Conservation (phyloP, 2,888 invertebrate genomes). For the Orchesella flavescens region DNA sequence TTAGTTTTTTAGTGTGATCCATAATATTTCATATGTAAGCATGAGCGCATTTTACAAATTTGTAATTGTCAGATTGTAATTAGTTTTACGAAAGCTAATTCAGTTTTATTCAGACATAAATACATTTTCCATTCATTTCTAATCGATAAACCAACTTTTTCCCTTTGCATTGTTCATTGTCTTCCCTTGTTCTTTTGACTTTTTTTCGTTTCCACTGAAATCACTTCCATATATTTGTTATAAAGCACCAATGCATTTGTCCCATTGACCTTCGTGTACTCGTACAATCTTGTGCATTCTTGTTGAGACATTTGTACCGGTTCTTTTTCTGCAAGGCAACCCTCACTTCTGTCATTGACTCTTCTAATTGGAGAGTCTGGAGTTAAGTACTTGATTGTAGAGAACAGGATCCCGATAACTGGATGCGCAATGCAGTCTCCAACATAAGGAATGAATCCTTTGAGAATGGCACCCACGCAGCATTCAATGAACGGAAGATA, state of each 20-base stretch:
- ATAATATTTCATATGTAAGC: too few relatives aligned
- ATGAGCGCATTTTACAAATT: too few relatives aligned
- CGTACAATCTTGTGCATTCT: slow-evolving; percentile 31
- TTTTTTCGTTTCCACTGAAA: slow-evolving; percentile 15
- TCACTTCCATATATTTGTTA: slow-evolving; percentile 45
- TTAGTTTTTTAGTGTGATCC: too few relatives aligned
- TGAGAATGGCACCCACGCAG: slow-evolving; percentile 16
- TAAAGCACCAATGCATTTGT: too few relatives aligned
- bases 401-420: slow-evolving; percentile 35
- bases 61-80: too few relatives aligned
- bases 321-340: background rate
- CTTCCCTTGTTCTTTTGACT: too few relatives aligned
- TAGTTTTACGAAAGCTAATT: too few relatives aligned
- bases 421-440: slow-evolving; percentile 28
- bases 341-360: too few relatives aligned
- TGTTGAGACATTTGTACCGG: slow-evolving; percentile 25
- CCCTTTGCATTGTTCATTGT: too few relatives aligned
- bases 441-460: slow-evolving; percentile 33
- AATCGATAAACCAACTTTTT: too few relatives aligned
- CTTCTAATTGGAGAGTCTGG: slow-evolving; percentile 41
- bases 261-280: slow-evolving; percentile 47
- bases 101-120: too few relatives aligned
- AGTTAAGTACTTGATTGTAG: slow-evolving; percentile 30
- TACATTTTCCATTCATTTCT: too few relatives aligned
- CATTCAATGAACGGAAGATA: slow-evolving; percentile 44